Conservation (phyloP, 64 coral and sea anemone genomes). For the Actinia tenebrosa region DNA sequence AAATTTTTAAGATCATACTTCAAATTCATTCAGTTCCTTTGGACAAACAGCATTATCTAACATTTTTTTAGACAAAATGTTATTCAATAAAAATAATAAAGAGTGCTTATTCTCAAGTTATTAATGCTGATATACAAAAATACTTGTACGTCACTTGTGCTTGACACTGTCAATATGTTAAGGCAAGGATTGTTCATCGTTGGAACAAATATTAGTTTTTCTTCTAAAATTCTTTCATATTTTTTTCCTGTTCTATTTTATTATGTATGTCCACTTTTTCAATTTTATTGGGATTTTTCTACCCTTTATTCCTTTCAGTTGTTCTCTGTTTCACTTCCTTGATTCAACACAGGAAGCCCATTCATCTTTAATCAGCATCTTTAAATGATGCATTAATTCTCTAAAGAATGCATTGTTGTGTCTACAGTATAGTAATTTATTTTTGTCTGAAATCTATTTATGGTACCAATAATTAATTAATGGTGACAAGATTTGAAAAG, state of each 20-base stretch:
- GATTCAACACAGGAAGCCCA: background rate
- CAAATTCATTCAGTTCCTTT: too few relatives aligned
- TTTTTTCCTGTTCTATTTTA: background rate
- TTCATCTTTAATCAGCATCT: background rate
- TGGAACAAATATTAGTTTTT: background rate
- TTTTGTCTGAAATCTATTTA: background rate
- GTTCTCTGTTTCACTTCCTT: background rate
- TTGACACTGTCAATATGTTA: background rate
- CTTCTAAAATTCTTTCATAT: background rate
- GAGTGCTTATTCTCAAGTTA: background rate
- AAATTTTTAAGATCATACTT: too few relatives aligned
- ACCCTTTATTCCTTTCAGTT: background rate
- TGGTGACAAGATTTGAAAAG: background rate
- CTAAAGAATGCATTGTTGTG: background rate
- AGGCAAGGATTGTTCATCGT: background rate
- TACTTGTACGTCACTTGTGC: background rate
- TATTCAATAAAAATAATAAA: background rate
- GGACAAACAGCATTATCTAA: too few relatives aligned
- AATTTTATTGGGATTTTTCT: background rate
- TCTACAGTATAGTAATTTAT: background rate
- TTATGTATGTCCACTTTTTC: background rate
- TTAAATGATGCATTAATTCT: background rate
- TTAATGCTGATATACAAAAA: background rate
- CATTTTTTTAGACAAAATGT: background rate
- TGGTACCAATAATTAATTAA: background rate